Evolutionary conservation across 2,113 vertebrate species (phyloP), one percentile per base, ranked within the genome.

Genomic region (Bujurquina vittata): DNA sequence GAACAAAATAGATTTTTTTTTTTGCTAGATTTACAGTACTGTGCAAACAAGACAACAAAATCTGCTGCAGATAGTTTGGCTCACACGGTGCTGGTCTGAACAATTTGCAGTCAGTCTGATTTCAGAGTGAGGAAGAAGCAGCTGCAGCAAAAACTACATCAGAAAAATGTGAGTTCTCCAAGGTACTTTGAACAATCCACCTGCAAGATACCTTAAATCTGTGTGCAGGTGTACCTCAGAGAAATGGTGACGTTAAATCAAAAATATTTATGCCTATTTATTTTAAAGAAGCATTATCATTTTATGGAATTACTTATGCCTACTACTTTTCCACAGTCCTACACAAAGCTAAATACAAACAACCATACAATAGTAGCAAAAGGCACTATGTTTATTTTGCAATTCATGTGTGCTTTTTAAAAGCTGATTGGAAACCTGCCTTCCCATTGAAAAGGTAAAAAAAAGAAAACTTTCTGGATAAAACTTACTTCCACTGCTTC

Each of bases 381-480:
- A 29, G 63, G 40, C 40, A 67, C 22, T 29, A 67, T 29, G 63
- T 49, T 67, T 67, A 67, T 40, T 49, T 67, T 49, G 23, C 22
- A 29, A 46, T 46, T 40, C 40, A 67, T 49, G 40, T 29, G 40
- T 67, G 40, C 10, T 10, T 43, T 43, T 43, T 43, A 43, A 43
- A 43, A 43, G 40, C 9, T 26, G 26, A 26, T 26, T 26, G 26
- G 26, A 26, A 26, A 26, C 26, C 26, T 43, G 40, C 40, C 10
- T 43, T 11, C 8, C 10, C 40, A 67, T 23, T 17, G 23, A 67
- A 23, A 26, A 67, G 46, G 40, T 22, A 8, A 3, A 22, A 26
- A 26, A 63, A 49, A 29, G 12, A 0, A 1, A 0, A 1, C 20
- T 40, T 11, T 40, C 40, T 40, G 9, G 40, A 40, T 2, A 11